These are phyloP conservation scores for Alfaro cultratus DNA, from an alignment of 2,797 vertebrate species.

Conservation along the genomic window DNA sequence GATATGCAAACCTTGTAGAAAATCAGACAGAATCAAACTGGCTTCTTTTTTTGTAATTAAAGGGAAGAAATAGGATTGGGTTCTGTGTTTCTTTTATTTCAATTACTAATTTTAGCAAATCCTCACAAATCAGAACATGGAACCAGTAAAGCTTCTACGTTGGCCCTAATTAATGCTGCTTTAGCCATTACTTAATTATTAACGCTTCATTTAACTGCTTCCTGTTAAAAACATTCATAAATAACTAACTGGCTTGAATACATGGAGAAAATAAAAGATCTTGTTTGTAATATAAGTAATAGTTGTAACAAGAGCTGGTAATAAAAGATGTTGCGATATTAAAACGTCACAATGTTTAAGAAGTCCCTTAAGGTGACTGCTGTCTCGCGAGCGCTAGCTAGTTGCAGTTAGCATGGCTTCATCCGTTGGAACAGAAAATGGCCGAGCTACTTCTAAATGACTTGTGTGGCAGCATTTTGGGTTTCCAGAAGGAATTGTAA, in stretches of 20 bases:
- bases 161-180: not conserved
- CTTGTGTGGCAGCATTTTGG: not conserved
- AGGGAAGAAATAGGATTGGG: not conserved
- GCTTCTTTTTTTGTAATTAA: not conserved
- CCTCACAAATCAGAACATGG: not conserved
- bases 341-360: not conserved
- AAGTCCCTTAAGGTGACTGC: not conserved
- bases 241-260: not conserved
- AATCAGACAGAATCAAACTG: not conserved
- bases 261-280: not conserved
- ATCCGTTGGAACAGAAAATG: not conserved
- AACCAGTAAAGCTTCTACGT: not conserved
- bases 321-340: not conserved
- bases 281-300: not conserved
- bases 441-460: not conserved
- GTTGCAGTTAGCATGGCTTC: not conserved
- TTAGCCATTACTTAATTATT: not conserved
- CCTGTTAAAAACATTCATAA: not conserved
- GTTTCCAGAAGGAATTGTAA: not conserved
- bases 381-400: not conserved
- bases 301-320: not conserved
- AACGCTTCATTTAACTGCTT: not conserved
- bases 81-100: not conserved
- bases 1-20: not conserved
- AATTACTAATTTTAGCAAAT: not conserved